Conservation (phyloP, 2,888 invertebrate genomes). For the Lasioglossum marginatum region DNA sequence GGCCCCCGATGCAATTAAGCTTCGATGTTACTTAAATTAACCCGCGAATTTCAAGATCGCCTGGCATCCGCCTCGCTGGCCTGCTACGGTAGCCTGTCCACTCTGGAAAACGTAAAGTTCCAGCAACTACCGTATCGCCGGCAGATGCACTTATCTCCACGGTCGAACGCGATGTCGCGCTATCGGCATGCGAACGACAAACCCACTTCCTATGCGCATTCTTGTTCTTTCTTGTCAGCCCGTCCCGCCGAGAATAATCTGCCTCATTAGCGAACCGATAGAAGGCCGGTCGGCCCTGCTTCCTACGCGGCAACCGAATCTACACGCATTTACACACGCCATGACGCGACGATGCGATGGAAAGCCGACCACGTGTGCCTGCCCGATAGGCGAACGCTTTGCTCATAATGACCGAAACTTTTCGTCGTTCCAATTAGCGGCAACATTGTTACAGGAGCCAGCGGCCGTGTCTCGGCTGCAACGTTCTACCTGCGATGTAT, state of each 20-base stretch:
- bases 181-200: conserved; percentile 73
- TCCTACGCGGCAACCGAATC: conserved; percentile 63
- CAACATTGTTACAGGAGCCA: conserved; percentile 13
- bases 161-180: conserved; percentile 59
- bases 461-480: background rate
- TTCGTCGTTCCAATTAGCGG: conserved; percentile 41
- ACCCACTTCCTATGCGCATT: conserved; percentile 77
- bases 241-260: conserved; percentile 65
- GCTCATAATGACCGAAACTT: conserved; percentile 38
- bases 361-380: conserved; percentile 25
- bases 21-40: conserved; percentile 31
- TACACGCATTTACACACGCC: conserved; percentile 24
- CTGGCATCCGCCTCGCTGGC: conserved; percentile 9
- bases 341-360: conserved; percentile 11
- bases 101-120: conserved; percentile 50
- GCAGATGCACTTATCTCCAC: conserved; percentile 71
- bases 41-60: conserved; percentile 25
- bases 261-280: conserved; percentile 72
- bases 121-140: conserved; percentile 32
- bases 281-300: conserved; percentile 50
- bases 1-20: conserved; percentile 32
- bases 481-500: background rate
- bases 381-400: conserved; percentile 17
- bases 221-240: conserved; percentile 71
- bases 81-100: background rate